phyloP scores from a whole-genome alignment of 2,888 invertebrate genomes.

The Linyphia triangularis region DNA sequence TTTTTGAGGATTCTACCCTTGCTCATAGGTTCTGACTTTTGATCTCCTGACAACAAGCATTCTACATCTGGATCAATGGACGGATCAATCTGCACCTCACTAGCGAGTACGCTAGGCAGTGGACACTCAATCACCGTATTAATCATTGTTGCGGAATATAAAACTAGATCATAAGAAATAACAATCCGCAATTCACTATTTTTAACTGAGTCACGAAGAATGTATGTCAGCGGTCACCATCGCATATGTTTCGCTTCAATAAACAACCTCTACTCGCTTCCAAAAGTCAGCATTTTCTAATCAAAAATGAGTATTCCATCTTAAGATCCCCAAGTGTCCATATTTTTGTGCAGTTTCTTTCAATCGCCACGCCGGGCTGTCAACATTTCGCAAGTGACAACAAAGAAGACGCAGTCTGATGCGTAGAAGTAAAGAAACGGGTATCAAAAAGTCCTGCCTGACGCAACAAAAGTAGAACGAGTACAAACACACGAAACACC shows the following conservation, averaged over 20 bases:
- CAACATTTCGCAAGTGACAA: neutral
- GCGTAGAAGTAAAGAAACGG: neutral
- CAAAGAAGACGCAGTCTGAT: neutral
- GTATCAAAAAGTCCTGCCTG: neutral
- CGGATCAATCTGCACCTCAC: neutral
- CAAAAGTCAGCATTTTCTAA: neutral
- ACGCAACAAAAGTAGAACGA: neutral
- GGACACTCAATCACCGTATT: neutral
- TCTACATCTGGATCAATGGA: slow-evolving; percentile 79
- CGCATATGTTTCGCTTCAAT: neutral
- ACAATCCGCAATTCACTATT: neutral
- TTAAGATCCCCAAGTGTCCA: too few species aligned
- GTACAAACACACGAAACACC: neutral
- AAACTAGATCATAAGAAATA: neutral
- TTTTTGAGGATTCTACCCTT: slow-evolving; percentile 80
- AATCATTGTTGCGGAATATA: neutral
- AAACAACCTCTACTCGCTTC: neutral
- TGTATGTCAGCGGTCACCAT: neutral
- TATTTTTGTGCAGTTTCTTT: too few species aligned
- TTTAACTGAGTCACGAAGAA: neutral
- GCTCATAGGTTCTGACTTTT: neutral
- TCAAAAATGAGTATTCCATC: neutral
- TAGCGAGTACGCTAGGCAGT: neutral
- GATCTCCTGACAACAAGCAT: neutral
- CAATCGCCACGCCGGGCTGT: too few species aligned